Base-by-base conservation (phyloP, 2,888 invertebrate species). In the Cataglyphis cursor region DNA sequence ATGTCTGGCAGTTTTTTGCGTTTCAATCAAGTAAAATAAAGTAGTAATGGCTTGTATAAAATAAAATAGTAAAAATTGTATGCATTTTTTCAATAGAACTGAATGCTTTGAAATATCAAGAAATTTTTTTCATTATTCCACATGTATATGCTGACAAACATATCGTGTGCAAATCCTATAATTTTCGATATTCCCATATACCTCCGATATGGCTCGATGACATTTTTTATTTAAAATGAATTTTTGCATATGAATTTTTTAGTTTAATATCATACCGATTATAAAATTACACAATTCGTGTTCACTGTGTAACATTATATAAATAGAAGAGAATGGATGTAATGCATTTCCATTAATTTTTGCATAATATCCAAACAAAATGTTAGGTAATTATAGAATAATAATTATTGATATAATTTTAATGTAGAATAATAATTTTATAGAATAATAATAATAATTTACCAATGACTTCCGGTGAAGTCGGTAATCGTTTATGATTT, bases 311-410 rank as follows among this genome's bases (percentile, higher is more conserved):
- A 21, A 51, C 64, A 44, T 31, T 21, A 41, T 41, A n/a, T 35
- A 62, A 64, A 64, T 15, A 5, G 31, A 41, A 15, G 4, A 31
- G 12, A 65, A 35, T 59, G 59, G 21, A 1, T 31, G 15, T 61
- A 62, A 15, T 8, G 31, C 74, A 10, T 51, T 66, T 54, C 66
- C 35, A 75, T 65, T 75, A 65, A 65, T 51, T 48, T 31, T 65
- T 3, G 65, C 65, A 65, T 75, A 75, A 75, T 65, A 24, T 65
- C 31, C 21, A 62, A 3, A 44, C 48, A 31, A 15, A 38, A 35
- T 35, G 10, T 64, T 48, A 10, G 8, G 1, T 21, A 9, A 51
- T 18, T n/a, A 2, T 6, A 51, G 6, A 51, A 51, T 48, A 48
- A n/a, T 51, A n/a, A 41, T 41, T 41, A 41, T 41, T 41, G 15